A percentile compares a stretch with the other conserved stretches of the same genome.
Conservation (phyloP, 2,888 invertebrate genomes). For the Microchrysa polita region DNA sequence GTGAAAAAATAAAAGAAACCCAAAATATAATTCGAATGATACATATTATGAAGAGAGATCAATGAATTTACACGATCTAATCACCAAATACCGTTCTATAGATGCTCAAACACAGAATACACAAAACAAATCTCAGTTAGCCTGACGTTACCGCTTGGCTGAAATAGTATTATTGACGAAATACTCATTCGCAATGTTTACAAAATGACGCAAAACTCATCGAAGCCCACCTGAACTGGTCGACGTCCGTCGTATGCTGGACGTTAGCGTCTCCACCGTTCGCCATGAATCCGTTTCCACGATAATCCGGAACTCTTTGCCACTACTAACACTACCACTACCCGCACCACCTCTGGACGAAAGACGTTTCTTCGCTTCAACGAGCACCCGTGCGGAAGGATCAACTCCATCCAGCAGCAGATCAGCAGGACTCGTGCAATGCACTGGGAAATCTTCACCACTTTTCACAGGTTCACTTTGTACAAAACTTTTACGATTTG, state of each 20-base stretch:
- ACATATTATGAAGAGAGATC: too few species aligned
- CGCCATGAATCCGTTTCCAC: constrained; percentile 55
- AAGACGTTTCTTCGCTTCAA: neutral
- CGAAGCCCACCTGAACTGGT: constrained; percentile 37
- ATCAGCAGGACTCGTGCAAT: neutral
- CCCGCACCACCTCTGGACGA: neutral
- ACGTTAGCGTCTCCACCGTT: constrained; percentile 53
- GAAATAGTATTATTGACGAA: neutral
- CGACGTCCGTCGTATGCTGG: constrained; percentile 8
- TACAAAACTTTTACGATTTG: constrained; percentile 39
- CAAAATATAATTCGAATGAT: too few species aligned
- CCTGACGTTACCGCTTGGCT: too few species aligned
- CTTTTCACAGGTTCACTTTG: constrained; percentile 7
- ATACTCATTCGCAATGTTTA: constrained; percentile 14
- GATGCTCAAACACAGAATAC: too few species aligned
- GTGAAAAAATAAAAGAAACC: too few species aligned
- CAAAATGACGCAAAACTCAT: neutral
- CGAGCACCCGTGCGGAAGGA: neutral
- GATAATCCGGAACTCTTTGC: neutral
- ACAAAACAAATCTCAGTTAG: too few species aligned
- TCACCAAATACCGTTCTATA: too few species aligned
- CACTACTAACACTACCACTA: neutral
- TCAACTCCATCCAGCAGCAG: neutral
- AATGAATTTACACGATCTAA: too few species aligned
- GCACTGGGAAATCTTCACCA: neutral